phyloP scores from a whole-genome alignment of 1,140 invertebrate species.

The Zaprionus gabonicus region DNA sequence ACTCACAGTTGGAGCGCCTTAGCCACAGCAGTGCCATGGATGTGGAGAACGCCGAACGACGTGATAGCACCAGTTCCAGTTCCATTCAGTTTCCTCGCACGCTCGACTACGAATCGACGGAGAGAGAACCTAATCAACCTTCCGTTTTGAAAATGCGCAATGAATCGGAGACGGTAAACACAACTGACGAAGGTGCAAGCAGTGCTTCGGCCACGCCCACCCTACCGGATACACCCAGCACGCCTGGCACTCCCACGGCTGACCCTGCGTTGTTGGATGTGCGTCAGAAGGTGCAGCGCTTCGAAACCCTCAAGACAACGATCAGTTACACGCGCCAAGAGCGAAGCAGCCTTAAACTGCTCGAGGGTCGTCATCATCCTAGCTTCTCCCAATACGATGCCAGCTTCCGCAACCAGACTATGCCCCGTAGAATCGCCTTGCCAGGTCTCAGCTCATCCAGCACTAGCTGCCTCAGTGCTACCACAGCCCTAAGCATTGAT shows the following conservation, averaged over 20 bases:
- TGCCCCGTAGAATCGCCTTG: constrained; percentile 50
- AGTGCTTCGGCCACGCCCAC: not conserved
- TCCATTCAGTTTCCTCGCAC: constrained; percentile 70
- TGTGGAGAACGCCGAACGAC: constrained; percentile 38
- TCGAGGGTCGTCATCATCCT: constrained; percentile 63
- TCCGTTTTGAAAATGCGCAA: constrained; percentile 67
- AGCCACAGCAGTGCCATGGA: constrained; percentile 50
- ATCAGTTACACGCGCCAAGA: constrained; percentile 55
- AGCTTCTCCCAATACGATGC: constrained; percentile 47
- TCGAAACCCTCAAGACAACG: constrained; percentile 62
- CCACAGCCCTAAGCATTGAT: constrained; percentile 57
- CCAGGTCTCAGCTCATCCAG: constrained; percentile 32
- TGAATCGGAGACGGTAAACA: not conserved
- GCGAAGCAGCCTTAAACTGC: constrained; percentile 56
- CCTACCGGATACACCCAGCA: constrained; percentile 42
- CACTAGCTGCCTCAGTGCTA: constrained; percentile 20
- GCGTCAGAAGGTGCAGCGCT: constrained; percentile 73
- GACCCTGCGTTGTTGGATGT: constrained; percentile 76
- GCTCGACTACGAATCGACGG: constrained; percentile 68
- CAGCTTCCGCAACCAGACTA: constrained; percentile 1
- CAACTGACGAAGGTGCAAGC: not conserved
- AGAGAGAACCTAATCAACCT: constrained; percentile 64
- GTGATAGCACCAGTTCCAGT: constrained; percentile 55
- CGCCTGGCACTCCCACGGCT: constrained; percentile 41
- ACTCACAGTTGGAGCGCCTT: constrained; percentile 51